phyloP scores from a whole-genome alignment of 2,888 invertebrate species.

The Sycophila texana region DNA sequence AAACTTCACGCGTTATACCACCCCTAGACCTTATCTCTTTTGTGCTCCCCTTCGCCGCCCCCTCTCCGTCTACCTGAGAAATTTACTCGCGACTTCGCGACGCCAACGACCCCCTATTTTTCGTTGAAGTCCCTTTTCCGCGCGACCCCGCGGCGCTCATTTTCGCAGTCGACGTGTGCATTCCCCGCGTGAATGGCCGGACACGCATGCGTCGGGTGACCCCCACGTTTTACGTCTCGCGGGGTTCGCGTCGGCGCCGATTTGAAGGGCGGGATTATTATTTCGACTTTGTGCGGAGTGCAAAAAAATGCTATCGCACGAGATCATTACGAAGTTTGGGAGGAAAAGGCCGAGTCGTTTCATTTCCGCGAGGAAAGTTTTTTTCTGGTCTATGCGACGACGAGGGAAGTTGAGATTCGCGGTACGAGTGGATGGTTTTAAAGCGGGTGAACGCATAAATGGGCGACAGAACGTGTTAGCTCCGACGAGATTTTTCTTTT shows the following conservation, averaged over 20 bases:
- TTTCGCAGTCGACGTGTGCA: background rate
- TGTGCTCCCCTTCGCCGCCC: background rate
- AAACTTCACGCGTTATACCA: conserved; percentile 40
- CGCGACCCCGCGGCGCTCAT: conserved; percentile 57
- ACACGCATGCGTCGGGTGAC: too few relatives aligned
- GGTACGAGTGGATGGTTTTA: background rate
- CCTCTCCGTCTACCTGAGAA: conserved; percentile 63
- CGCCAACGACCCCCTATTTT: conserved; percentile 66
- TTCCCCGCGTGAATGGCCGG: too few relatives aligned
- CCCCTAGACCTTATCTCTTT: conserved; percentile 23
- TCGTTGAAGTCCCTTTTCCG: conserved; percentile 61
- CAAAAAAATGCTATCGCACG: conserved; percentile 38
- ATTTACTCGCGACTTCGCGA: conserved; percentile 65
- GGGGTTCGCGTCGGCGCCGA: too few relatives aligned
- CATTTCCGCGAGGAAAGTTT: conserved; percentile 39
- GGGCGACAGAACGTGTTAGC: conserved; percentile 7
- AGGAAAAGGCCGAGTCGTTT: conserved; percentile 14
- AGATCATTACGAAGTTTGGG: conserved; percentile 42
- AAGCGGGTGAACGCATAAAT: background rate
- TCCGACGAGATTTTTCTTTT: background rate
- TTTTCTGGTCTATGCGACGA: background rate
- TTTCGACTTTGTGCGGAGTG: background rate
- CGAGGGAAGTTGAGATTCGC: background rate
- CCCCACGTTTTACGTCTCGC: too few relatives aligned
- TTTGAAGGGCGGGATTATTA: too few relatives aligned